Conservation (phyloP, 2,888 invertebrate species). For the Nycteola revayana region DNA sequence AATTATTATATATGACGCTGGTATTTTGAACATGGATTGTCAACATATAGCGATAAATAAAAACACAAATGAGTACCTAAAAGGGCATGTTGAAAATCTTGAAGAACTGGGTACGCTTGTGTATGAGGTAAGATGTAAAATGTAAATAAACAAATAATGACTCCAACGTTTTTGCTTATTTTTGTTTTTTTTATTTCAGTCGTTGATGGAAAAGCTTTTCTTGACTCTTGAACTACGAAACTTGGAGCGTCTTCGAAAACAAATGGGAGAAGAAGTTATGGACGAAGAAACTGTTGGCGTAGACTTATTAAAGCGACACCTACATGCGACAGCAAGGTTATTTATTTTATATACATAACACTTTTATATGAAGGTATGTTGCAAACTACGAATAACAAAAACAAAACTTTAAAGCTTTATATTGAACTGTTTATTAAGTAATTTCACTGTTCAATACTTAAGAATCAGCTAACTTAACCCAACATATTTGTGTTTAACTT, state of each 20-base stretch:
- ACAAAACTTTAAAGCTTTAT: too few relatives aligned
- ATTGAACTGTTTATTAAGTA: too few relatives aligned
- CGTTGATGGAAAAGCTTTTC: conserved; percentile 47
- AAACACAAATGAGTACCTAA: conserved; percentile 52
- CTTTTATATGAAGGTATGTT: background rate
- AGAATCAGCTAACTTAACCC: too few relatives aligned
- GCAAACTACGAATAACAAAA: too few relatives aligned
- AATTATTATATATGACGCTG: conserved; percentile 51
- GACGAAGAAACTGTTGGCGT: conserved; percentile 27
- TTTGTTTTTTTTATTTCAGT: conserved; percentile 28
- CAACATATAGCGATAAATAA: conserved; percentile 57
- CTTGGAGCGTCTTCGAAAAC: conserved; percentile 30
- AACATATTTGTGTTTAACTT: too few relatives aligned
- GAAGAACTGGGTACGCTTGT: conserved; percentile 45
- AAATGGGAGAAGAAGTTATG: conserved; percentile 29
- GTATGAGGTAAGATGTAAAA: conserved; percentile 45
- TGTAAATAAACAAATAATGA: too few relatives aligned
- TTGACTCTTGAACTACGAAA: conserved; percentile 41
- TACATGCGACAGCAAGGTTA: conserved; percentile 56
- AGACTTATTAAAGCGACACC: conserved; percentile 10
- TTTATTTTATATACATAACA: too few relatives aligned
- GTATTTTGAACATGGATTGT: conserved; percentile 63
- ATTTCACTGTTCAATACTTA: too few relatives aligned
- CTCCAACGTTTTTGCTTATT: background rate
- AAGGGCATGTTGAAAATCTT: conserved; percentile 61